A percentile compares a stretch with the other conserved stretches of the same genome.
These are phyloP conservation scores for Lasiurus cinereus DNA, from an alignment of 2,113 vertebrate genomes.

Conservation along the genomic window DNA sequence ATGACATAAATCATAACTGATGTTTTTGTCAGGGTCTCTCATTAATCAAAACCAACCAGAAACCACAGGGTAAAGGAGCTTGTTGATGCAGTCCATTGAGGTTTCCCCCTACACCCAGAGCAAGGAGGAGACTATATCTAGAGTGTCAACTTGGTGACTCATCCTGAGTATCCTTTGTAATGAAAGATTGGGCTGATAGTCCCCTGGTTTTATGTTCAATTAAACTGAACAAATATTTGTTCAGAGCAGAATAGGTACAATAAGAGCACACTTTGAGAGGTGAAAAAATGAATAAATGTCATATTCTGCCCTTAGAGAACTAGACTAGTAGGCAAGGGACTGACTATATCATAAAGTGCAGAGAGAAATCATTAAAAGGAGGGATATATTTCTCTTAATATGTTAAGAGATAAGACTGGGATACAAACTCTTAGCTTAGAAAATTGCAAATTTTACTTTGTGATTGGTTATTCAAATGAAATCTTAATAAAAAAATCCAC, in stretches of 20 bases:
- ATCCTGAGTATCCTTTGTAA: neutral
- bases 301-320: neutral
- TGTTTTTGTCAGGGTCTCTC: neutral
- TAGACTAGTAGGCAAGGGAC: neutral
- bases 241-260: neutral
- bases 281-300: slow-evolving; percentile 1
- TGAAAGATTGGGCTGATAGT: neutral
- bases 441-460: neutral
- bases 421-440: neutral
- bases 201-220: slow-evolving; percentile 19
- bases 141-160: neutral
- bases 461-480: neutral
- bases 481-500: neutral
- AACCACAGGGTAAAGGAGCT: neutral
- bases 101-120: neutral
- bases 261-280: neutral
- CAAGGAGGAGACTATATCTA: neutral
- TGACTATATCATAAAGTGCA: neutral
- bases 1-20: neutral
- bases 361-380: neutral
- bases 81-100: neutral
- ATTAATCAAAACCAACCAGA: neutral
- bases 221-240: slow-evolving; percentile 53
- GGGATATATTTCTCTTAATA: neutral
- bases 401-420: neutral